Conservation (phyloP, 2,888 invertebrate genomes). For the Zygogramma bicolorata region DNA sequence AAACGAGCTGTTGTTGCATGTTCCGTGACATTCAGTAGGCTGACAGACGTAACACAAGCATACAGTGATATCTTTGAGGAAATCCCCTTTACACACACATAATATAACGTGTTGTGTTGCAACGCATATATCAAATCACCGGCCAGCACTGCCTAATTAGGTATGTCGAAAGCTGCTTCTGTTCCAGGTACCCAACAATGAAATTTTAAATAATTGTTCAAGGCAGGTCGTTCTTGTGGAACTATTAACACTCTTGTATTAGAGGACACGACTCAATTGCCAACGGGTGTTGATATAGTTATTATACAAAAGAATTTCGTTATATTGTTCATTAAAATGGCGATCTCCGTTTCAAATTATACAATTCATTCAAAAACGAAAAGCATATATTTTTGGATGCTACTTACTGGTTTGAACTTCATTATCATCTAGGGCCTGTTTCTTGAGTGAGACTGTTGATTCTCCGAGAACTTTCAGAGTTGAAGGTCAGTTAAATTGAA, state of each 20-base stretch:
- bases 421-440: no score
- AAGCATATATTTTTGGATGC: no score
- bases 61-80: slow-evolving; percentile 20
- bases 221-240: background rate
- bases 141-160: background rate
- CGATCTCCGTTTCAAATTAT: no score
- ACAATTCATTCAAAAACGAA: no score
- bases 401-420: no score
- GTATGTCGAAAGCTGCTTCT: slow-evolving; percentile 2
- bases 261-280: background rate
- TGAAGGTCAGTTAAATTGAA: no score
- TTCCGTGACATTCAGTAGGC: slow-evolving; percentile 9
- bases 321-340: no score
- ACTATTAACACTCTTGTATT: background rate
- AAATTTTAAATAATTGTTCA: background rate
- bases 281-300: background rate
- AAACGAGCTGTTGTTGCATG: slow-evolving; percentile 7
- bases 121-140: slow-evolving; percentile 15
- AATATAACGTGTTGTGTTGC: slow-evolving; percentile 23
- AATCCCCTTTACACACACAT: slow-evolving; percentile 15
- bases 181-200: background rate
- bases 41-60: slow-evolving; percentile 10
- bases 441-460: no score
- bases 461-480: no score
- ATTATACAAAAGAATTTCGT: no score